phyloP scores from a whole-genome alignment of 2,113 vertebrate genomes.

The Trichomycterus rosablanca region DNA sequence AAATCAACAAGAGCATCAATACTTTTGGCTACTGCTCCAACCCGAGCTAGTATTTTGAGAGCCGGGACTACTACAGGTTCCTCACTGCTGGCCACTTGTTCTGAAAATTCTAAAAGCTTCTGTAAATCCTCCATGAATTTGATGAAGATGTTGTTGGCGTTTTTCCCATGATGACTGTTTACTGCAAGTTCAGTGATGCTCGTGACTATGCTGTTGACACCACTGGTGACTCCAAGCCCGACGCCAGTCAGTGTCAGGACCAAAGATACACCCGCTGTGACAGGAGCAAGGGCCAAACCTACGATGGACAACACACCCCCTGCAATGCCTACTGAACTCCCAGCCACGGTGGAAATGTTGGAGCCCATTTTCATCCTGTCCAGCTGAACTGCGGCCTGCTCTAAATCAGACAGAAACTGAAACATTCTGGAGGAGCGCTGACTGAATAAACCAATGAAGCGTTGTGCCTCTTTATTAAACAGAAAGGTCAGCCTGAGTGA shows the following conservation, averaged over 20 bases:
- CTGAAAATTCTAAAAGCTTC: conserved; percentile 25
- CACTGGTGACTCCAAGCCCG: conserved; percentile 47
- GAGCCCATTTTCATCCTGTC: conserved; percentile 49
- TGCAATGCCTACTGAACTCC: conserved; percentile 46
- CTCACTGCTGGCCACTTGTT: conserved; percentile 18
- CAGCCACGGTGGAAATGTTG: conserved; percentile 44
- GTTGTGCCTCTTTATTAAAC: conserved; percentile 17
- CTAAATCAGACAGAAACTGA: conserved; percentile 44
- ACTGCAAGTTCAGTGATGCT: conserved; percentile 40
- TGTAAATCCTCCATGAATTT: conserved; percentile 42
- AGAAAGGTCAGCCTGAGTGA: conserved; percentile 36
- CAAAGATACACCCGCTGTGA: conserved; percentile 50
- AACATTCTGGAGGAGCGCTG: conserved; percentile 39
- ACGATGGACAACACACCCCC: conserved; percentile 45
- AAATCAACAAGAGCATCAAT: conserved; percentile 40
- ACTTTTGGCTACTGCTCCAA: conserved; percentile 10
- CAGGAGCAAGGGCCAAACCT: conserved; percentile 48
- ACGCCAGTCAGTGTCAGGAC: conserved; percentile 45
- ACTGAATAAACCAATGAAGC: conserved; percentile 39
- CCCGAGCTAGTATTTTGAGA: background rate
- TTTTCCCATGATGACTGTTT: conserved; percentile 31
- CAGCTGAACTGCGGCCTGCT: conserved; percentile 44
- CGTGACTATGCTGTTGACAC: conserved; percentile 36
- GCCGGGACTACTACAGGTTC: background rate
- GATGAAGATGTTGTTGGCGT: conserved; percentile 24